Evolutionary conservation across 2,888 invertebrate genomes (phyloP), one percentile per base, ranked within the genome.

Genomic region (Clistopyga incitator): DNA sequence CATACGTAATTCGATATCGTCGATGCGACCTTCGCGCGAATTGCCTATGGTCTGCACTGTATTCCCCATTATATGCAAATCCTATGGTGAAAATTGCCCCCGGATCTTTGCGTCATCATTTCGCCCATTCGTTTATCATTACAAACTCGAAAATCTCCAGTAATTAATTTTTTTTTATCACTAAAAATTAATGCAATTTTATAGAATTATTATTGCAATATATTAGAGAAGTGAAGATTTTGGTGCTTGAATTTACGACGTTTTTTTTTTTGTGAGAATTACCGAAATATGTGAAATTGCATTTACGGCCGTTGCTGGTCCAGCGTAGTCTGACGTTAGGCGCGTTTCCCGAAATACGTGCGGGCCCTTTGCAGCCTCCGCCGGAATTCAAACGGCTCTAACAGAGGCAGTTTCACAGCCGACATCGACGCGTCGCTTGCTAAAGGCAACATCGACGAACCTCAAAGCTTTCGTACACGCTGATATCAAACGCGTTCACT

Each of bases 1-100:
- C 50, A 20, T 23, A 61, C 54, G 77, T 77, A 77, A 84, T 81
- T 72, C 81, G 77, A 81, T 84, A 84, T 81, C 77, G 65, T 72
- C 81, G 59, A 29, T 34, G 61, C 38, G 67, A 72, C 80, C 80
- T 83, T 83, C 80, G 67, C 29, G 59, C 64, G 42, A 71, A 76
- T 75, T 75, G 10, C 29, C 65, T 29, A 56, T 38, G 68, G 42
- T 38, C 42, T 38, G 61, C 45, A 18, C 59, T 52, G 15, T 71
- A 38, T 74, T 45, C 13, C 18, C 25, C 42, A 52, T 68, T 34
- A n/a, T 34, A n/a, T 50, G 50, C 50, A 45, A 15, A 45, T 45
- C 2, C 45, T 15, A 45, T 45, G 42, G 15, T 3, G 3, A 15
- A 15, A 45, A 15, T 15, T 15, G 15, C 3, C 45, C 15, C 15